Evolutionary conservation across 2,113 vertebrate species (phyloP), one percentile per base, ranked within the genome.

Genomic region (Pterocles orientalis): DNA sequence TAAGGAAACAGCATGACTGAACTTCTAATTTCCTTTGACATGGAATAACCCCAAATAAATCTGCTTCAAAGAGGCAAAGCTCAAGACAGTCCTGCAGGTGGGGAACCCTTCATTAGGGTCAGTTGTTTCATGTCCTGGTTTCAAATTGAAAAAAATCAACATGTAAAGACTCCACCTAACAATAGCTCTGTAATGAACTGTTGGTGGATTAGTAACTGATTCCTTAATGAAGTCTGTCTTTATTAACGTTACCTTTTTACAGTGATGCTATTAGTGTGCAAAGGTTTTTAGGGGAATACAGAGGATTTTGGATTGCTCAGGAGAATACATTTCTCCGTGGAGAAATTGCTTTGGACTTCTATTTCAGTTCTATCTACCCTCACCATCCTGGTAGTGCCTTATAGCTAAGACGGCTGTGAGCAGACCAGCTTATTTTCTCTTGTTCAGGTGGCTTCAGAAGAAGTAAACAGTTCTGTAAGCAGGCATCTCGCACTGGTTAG

Each of bases 21-120:
- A 87, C n/a, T 81, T 66, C 86, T 95, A 31, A 85, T 89, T 95
- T 97, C 53, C 34, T 85, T 68, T 91, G 77, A 75, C 93, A 89
- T 61, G 65, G 83, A 91, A 60, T 66, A 97, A 93, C 56, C 64
- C 39, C 92, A 70, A 83, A 82, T 66, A 94, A 90, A 92, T 83
- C 56, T 88, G 26, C 45, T 81, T 86, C 69, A 88, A 36, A 87
- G 72, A 76, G 39, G 12, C 77, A 86, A 84, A 92, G 45, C 77
- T 92, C 64, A 68, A 72, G 69, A 82, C 26, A 61, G 57, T 6
- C 3, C 16, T 78, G 47, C 41, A 66, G 58, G 43, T 62, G 64
- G 43, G 36, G 23, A 84, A 31, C 39, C 28, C 72, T 69, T 85
- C 65, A 23, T 0, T 41, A 34, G n/a, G 48, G 64, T 75, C 64